These are phyloP conservation scores for Drosophila paracracens DNA, from an alignment of 2,888 invertebrate genomes.

Conservation along the genomic window DNA sequence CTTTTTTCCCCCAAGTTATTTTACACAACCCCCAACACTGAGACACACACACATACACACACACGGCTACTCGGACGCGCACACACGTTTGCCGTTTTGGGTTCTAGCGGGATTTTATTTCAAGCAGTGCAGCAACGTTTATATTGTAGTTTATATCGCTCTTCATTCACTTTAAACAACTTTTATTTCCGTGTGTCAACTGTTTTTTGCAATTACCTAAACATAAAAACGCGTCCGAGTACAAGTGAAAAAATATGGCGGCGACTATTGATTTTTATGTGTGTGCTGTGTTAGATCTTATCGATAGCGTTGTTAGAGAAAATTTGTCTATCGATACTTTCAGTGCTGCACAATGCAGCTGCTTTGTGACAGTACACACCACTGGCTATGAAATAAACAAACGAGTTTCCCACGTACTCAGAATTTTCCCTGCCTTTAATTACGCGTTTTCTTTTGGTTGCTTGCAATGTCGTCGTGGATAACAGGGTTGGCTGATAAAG, in stretches of 20 bases:
- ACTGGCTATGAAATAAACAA: constrained; percentile 49
- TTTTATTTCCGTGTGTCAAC: constrained; percentile 19
- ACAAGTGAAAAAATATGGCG: constrained; percentile 77
- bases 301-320: constrained; percentile 23
- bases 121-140: constrained; percentile 7
- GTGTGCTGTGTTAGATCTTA: constrained; percentile 32
- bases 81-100: constrained; percentile 54
- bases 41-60: constrained; percentile 40
- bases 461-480: constrained; percentile 89
- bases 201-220: constrained; percentile 51
- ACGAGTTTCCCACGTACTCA: constrained; percentile 48
- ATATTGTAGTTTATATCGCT: constrained; percentile 2
- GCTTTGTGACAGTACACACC: background rate
- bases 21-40: constrained; percentile 43
- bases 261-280: constrained; percentile 73
- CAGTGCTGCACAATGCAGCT: constrained; percentile 13
- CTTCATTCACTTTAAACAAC: constrained; percentile 20
- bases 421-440: constrained; percentile 11
- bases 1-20: constrained; percentile 24
- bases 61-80: constrained; percentile 46
- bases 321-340: constrained; percentile 21
- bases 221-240: constrained; percentile 64
- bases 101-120: constrained; percentile 18
- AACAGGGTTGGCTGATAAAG: constrained; percentile 90
- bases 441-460: constrained; percentile 9